Evolutionary conservation across 2,888 invertebrate species (phyloP).

Genomic region (Parnassius glacialis): DNA sequence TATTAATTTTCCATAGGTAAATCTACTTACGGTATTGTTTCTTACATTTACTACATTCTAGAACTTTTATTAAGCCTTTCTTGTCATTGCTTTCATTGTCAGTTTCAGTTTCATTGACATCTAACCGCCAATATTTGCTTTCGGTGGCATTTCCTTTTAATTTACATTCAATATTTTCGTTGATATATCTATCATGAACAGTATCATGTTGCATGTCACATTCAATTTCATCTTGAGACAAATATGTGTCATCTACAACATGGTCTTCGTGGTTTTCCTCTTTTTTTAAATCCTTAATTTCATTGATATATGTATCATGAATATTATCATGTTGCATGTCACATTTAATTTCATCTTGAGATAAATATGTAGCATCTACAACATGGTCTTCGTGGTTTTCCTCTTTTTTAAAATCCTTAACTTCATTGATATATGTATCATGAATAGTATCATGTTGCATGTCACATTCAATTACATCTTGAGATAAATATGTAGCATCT

Average conservation of each 20-base stretch:
- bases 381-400: not conserved
- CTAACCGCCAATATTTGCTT: not conserved
- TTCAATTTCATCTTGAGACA: conserved; percentile 4
- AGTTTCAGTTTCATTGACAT: conserved; percentile 1
- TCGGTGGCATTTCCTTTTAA: not conserved
- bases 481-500: not conserved
- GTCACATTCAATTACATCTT: conserved; percentile 14
- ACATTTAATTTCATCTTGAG: conserved; percentile 8
- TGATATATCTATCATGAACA: not conserved
- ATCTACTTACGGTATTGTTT: conserved; percentile 36
- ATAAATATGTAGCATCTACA: not conserved
- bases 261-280: not conserved
- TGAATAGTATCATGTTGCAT: not conserved
- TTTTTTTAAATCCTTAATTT: conserved; percentile 8
- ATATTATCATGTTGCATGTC: not conserved
- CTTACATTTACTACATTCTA: conserved; percentile 33
- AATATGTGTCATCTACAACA: not conserved
- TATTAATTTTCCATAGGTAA: too few species aligned
- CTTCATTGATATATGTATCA: not conserved
- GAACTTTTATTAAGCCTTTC: conserved; percentile 6
- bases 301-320: not conserved
- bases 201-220: conserved; percentile 5
- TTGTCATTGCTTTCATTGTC: conserved; percentile 4
- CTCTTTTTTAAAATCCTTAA: conserved; percentile 14
- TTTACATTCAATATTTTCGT: not conserved